These are phyloP conservation scores for Setipinna tenuifilis DNA, from an alignment of 2,797 vertebrate species.

Conservation along the genomic window DNA sequence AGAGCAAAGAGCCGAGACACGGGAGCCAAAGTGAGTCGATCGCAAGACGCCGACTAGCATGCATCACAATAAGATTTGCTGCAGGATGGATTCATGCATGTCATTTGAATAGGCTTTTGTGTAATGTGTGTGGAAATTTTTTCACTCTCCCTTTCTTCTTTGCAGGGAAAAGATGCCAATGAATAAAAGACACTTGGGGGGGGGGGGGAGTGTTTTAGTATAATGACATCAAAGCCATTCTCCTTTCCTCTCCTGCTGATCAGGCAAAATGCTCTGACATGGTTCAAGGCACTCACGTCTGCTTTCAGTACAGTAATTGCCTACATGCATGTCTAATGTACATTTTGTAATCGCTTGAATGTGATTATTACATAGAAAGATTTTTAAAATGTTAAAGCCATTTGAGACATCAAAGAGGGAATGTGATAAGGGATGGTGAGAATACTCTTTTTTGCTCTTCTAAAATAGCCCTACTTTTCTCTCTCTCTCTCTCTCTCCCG, in stretches of 20 bases:
- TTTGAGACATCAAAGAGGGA: background rate
- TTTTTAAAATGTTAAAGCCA: background rate
- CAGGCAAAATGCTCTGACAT: constrained; percentile 1
- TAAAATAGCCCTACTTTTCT: background rate
- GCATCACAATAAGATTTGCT: constrained; percentile 5
- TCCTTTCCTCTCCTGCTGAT: background rate
- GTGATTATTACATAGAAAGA: background rate
- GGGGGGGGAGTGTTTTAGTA: background rate
- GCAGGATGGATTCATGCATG: background rate
- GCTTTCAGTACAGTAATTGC: background rate
- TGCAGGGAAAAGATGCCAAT: constrained; percentile 22
- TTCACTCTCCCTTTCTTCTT: background rate
- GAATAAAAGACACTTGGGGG: background rate
- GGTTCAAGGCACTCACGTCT: background rate
- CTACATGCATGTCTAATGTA: constrained; percentile 7
- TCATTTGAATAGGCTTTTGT: constrained; percentile 5
- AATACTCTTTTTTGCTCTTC: background rate
- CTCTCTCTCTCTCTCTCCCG: background rate
- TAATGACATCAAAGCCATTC: constrained; percentile 15
- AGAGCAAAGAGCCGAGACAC: constrained; percentile 79
- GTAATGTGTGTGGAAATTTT: background rate
- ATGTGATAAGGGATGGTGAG: background rate
- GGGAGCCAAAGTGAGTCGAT: constrained; percentile 61
- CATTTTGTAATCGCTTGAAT: constrained; percentile 18
- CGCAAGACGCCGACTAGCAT: too few relatives aligned